These are phyloP conservation scores for Calcarius lapponicus DNA, from an alignment of 2,797 vertebrate genomes.

Conservation along the genomic window DNA sequence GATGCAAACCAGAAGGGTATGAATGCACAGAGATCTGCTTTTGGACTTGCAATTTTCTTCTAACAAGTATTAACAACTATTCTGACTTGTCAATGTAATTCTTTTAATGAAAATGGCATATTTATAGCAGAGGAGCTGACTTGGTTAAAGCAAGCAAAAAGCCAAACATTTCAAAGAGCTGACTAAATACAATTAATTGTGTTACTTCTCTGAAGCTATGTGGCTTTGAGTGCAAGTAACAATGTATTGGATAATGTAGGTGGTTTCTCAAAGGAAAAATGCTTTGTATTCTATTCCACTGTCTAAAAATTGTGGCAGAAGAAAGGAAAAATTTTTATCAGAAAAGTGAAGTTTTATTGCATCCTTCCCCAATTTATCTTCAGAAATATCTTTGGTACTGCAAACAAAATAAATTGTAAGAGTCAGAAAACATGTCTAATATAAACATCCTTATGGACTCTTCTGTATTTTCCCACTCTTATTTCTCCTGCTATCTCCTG, in stretches of 20 bases:
- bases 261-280: not conserved
- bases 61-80: not conserved
- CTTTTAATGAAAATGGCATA: not conserved
- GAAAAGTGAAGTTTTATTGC: not conserved
- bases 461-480: not conserved
- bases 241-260: fast-evolving
- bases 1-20: not conserved
- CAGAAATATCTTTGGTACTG: not conserved
- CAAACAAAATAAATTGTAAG: not conserved
- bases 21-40: not conserved
- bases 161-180: no score
- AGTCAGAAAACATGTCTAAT: not conserved
- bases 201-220: not conserved
- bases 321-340: not conserved
- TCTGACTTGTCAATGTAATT: not conserved
- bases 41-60: not conserved
- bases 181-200: not conserved
- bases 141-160: no score
- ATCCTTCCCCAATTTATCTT: not conserved
- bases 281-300: not conserved
- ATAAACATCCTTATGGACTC: not conserved
- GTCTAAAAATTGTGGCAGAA: not conserved
- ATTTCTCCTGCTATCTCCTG: not conserved
- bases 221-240: not conserved
- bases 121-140: not conserved